Conservation (phyloP, 1,140 invertebrate genomes). For the Tachypleus tridentatus region DNA sequence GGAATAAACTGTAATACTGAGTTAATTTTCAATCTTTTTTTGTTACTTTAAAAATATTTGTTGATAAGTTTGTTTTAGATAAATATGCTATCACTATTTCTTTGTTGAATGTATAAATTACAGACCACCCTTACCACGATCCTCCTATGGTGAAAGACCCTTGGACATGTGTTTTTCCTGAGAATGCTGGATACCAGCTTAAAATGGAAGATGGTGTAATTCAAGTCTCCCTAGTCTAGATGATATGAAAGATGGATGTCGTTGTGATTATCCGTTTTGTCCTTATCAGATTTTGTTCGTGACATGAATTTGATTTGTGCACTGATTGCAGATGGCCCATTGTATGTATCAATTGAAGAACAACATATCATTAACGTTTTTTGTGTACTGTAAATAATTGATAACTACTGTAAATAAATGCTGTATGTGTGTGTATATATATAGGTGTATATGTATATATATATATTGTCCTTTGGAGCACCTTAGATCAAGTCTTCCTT, state of each 20-base stretch:
- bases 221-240: constrained; percentile 57
- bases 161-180: constrained; percentile 60
- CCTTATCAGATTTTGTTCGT: constrained; percentile 59
- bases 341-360: constrained; percentile 45
- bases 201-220: constrained; percentile 67
- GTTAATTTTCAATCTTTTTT: too few relatives aligned
- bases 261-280: constrained; percentile 60
- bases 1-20: too few relatives aligned
- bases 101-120: constrained; percentile 14
- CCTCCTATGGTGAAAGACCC: constrained; percentile 61
- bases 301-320: constrained; percentile 78
- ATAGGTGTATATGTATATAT: too few relatives aligned
- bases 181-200: constrained; percentile 54
- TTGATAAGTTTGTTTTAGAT: too few relatives aligned
- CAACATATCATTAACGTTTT: too few relatives aligned
- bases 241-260: constrained; percentile 39
- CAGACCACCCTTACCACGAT: constrained; percentile 73
- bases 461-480: too few relatives aligned
- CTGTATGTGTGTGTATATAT: too few relatives aligned
- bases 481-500: too few relatives aligned
- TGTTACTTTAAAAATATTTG: too few relatives aligned
- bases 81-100: too few relatives aligned
- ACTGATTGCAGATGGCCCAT: constrained; percentile 90
- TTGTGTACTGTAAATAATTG: too few relatives aligned
- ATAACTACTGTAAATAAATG: too few relatives aligned